These are phyloP conservation scores for Bemisia tabaci DNA, from an alignment of 1,140 invertebrate genomes.

Conservation along the genomic window DNA sequence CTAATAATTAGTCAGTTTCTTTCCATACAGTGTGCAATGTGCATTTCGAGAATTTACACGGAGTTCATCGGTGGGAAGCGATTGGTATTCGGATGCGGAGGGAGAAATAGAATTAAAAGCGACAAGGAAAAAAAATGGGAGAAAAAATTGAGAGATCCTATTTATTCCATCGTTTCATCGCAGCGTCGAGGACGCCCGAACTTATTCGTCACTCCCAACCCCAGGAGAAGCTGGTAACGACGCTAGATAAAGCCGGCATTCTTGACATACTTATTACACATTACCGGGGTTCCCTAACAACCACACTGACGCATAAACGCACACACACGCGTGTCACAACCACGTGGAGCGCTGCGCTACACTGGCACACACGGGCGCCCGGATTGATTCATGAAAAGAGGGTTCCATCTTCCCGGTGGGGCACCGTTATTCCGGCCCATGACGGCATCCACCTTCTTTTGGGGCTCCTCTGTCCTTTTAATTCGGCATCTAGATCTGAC, in stretches of 20 bases:
- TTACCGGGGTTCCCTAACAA: neutral
- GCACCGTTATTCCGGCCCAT: neutral
- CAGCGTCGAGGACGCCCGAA: too few relatives aligned
- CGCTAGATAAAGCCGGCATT: neutral
- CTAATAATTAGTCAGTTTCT: too few relatives aligned
- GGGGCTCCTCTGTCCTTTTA: neutral
- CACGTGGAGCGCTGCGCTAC: too few relatives aligned
- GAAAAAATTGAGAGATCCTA: too few relatives aligned
- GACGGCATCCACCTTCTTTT: neutral
- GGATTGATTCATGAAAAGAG: neutral
- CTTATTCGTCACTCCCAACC: neutral
- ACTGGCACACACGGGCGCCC: neutral
- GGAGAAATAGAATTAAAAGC: too few relatives aligned
- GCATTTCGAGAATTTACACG: too few relatives aligned
- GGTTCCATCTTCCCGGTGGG: neutral
- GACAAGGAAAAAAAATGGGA: too few relatives aligned
- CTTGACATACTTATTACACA: neutral
- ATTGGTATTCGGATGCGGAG: too few relatives aligned
- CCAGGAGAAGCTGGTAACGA: neutral
- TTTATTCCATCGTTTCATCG: too few relatives aligned
- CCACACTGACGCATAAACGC: neutral
- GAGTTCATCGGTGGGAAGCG: too few relatives aligned
- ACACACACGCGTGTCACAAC: neutral
- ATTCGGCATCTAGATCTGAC: too few relatives aligned
- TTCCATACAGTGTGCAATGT: too few relatives aligned